Evolutionary conservation across 2,888 invertebrate species (phyloP), one percentile per base, ranked within the genome.

Genomic region (Perithous albicinctus): DNA sequence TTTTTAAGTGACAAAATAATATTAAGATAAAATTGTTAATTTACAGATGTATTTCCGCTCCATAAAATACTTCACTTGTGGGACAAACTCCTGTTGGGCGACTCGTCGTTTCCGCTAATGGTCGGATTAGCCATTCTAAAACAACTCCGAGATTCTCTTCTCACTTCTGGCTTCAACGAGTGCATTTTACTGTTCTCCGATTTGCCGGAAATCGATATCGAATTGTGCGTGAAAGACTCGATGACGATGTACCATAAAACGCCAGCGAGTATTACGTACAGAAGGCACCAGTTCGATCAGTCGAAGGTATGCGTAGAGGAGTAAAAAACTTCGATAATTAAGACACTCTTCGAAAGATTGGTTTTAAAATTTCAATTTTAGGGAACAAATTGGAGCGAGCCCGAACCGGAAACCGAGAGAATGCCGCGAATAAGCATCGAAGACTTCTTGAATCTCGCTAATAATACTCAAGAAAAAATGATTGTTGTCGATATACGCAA

Each of bases 101-200:
- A 98, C 89, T 96, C 98, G 0, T 96, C 98, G 0, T 97, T 98
- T 91, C 99, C 99, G 0, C 94, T 99, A 1, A 98, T 97, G 91
- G 97, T 99, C 91, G 99, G 99, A 0, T 95, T 99, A 7, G 97
- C 98, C 0, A 97, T 99, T 86, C 94, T 99, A 51, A 95, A 96
- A 73, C 99, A 99, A 92, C 93, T 99, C 29, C 94, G 98, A 72
- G 96, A 96, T 85, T 96, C 97, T 0, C 93, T 99, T 6, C 94
- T 99, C 2, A 95, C 95, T 5, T 98, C 98, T 0, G 98, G 98
- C 8, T 99, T 99, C 93, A 99, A 99, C 92, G 99, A 99, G 91
- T 99, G 99, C 91, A 99, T 99, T 87, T 94, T 99, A 46, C 94
- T 99, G 23, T 99, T 99, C 93, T 99, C 99, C n/a, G 99, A 99